These are phyloP conservation scores for Drosophila tripunctata DNA, from an alignment of 2,888 invertebrate species.

Conservation along the genomic window DNA sequence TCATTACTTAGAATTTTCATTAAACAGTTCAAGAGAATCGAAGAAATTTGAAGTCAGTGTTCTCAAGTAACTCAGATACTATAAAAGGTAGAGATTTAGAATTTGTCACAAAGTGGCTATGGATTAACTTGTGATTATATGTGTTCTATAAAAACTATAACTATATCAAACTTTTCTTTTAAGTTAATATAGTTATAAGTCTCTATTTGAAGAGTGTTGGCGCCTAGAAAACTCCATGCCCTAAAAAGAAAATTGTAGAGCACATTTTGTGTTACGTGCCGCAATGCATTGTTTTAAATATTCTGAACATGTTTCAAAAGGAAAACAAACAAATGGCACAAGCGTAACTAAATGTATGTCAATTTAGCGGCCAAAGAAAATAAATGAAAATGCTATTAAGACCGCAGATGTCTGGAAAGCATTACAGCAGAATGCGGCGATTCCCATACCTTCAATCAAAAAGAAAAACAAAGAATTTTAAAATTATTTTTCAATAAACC, in stretches of 20 bases:
- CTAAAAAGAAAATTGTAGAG: no score
- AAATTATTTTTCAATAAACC: slow-evolving; percentile 37
- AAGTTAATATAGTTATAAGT: no score
- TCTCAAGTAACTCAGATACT: background rate
- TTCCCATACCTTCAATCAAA: background rate
- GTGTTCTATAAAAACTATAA: no score
- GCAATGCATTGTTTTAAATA: slow-evolving; percentile 21
- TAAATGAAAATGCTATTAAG: slow-evolving; percentile 33
- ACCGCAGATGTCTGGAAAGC: slow-evolving; percentile 40
- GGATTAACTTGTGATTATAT: no score
- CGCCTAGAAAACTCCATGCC: no score
- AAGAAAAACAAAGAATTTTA: slow-evolving; percentile 1
- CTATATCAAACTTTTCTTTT: background rate
- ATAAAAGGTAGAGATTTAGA: background rate
- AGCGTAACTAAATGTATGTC: slow-evolving; percentile 10
- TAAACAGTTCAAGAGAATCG: no score
- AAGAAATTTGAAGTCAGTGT: no score
- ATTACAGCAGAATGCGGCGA: background rate
- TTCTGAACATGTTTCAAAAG: slow-evolving; percentile 37
- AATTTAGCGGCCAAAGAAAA: slow-evolving; percentile 39
- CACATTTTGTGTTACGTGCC: slow-evolving; percentile 33
- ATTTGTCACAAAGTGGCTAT: background rate
- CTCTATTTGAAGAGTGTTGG: no score
- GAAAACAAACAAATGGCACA: slow-evolving; percentile 43
- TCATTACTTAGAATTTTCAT: no score